Base-by-base conservation (phyloP, 2,113 vertebrate species). In the Oxyruncus cristatus region DNA sequence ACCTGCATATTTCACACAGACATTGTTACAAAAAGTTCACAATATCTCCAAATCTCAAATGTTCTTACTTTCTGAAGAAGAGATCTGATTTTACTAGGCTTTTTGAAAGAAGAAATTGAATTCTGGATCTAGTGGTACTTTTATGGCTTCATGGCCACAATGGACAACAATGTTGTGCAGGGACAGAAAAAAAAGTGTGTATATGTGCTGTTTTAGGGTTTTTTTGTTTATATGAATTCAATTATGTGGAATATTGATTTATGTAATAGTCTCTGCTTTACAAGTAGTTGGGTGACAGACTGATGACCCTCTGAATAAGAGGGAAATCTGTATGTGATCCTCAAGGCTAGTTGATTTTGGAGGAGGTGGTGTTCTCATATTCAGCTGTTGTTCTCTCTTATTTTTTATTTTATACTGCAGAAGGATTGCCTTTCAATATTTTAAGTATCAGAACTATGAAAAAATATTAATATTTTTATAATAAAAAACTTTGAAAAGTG, bases 361-460 rank as follows among this genome's bases (percentile, higher is more conserved):
- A 66, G 22, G 6, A 52, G 1, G 4, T 1, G 10, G 3, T 52
- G 4, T 66, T 81, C 14, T 62, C 0, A 0, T 58, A 14, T 62
- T 63, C 58, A 85, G 7, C 22, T 23, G 15, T 85, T 87, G 9
- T 50, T 89, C 8, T 49, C 33, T 8, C 16, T 32, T 66, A 32
- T 52, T 79, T 63, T 6, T 77, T 78, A 52, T 35, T 50, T 90
- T 80, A 9, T 22, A 62, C 10, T 39, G 15, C 8, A 67, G 41
- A 79, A 55, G 4, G 13, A 61, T n/a, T 68, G 3, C 2, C 44
- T 41, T 59, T 78, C 19, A 49, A 12, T 65, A 52, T 55, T 66
- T 50, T 39, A 71, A 42, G 5, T 70, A 37, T 26, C 14, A 71
- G 5, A 49, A 12, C 39, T 50, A 50, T 30, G 50, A 91, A 80